These are phyloP conservation scores for Ctenodactylus gundi DNA, from an alignment of 2,113 vertebrate genomes.

Conservation along the genomic window DNA sequence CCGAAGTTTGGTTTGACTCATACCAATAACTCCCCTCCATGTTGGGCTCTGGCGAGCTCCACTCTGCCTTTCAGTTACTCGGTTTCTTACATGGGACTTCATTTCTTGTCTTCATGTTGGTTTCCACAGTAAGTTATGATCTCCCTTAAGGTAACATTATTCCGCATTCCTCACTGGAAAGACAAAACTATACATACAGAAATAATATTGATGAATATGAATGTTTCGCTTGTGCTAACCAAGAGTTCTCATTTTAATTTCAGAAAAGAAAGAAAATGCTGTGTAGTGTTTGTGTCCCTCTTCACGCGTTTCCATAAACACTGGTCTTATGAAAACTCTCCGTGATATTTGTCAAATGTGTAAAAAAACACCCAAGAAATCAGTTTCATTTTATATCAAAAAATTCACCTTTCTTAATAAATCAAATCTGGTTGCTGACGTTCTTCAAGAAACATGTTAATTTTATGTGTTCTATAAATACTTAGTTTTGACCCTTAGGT, in stretches of 20 bases:
- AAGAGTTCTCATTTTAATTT: neutral
- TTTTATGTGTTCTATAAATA: neutral
- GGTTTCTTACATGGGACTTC: neutral
- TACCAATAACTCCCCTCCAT: too few relatives aligned
- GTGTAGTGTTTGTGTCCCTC: neutral
- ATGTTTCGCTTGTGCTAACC: neutral
- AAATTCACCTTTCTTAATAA: neutral
- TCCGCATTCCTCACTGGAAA: neutral
- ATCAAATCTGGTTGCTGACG: neutral
- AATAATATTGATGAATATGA: neutral
- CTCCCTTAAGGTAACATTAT: neutral
- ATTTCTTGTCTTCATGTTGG: neutral
- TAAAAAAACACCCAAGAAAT: conserved; percentile 35
- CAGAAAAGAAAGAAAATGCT: neutral
- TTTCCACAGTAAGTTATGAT: neutral
- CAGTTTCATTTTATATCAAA: conserved; percentile 35
- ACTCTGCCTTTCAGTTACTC: neutral
- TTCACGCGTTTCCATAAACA: neutral
- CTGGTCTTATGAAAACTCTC: neutral
- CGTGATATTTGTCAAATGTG: conserved; percentile 7
- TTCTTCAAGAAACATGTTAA: neutral
- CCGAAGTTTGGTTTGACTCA: neutral
- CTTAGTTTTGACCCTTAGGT: neutral
- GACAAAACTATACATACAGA: neutral
- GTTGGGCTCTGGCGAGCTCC: too few relatives aligned